Base-by-base conservation (phyloP, 2,797 vertebrate species). In the Helicolenus hilgendorfi region DNA sequence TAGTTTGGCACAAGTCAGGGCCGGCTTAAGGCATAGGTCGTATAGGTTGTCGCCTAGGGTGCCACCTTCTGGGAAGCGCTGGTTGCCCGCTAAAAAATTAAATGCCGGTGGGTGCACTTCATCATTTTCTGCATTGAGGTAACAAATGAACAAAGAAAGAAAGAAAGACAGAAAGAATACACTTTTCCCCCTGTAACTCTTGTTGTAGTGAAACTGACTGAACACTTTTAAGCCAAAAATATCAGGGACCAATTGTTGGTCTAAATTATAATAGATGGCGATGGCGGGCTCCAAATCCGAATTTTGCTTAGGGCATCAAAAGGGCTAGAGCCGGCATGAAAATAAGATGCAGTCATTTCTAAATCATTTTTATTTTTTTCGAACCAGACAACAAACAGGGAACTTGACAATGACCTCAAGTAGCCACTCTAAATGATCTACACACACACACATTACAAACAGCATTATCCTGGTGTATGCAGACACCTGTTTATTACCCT, bases 401-500 rank as follows among this genome's bases (percentile, higher is more conserved):
- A 72, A 45, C 18, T 26, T 58, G 15, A 45, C 36, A 20, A 20
- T 38, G 45, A 31, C 62, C 38, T 84, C 11, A 75, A 24, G 35
- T n/a, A 24, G 15, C 24, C 38, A 18, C 36, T 64, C 33, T 26
- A 11, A 49, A 58, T 77, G 58, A 72, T 56, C 6, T 2, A 68
- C 72, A 58, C 65, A 63, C 41, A 41, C 72, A 74, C 81, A 68
- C 41, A 45, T 2, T 20, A 53, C 8, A 53, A 53, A 53, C 49
- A 20, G 20, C 0, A 53, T n/a, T 55, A 22, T 22, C 18, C 0
- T 55, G 2, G n/a, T 55, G 53, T 22, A 55, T 55, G 10, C 73
- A 27, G 24, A 68, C 77, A 80, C 35, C 79, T 87, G 84, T 85
- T 86, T 33, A 59, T 62, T 55, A 71, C 20, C 33, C 14, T 49